phyloP scores from a whole-genome alignment of 2,888 invertebrate species.

The Eretmocerus hayati region DNA sequence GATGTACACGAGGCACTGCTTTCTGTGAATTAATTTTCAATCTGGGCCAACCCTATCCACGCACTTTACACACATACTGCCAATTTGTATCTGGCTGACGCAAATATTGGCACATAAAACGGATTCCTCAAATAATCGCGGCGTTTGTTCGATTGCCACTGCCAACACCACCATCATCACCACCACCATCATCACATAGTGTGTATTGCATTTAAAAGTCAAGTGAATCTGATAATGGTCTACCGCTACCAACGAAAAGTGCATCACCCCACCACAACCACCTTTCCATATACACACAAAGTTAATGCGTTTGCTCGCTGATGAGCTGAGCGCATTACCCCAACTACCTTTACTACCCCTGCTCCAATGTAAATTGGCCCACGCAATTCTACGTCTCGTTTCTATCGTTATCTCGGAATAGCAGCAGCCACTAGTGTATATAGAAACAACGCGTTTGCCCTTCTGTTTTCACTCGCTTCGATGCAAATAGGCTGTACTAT shows the following conservation, averaged over 20 bases:
- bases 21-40: no score
- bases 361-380: no score
- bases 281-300: no score
- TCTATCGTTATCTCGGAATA: background rate
- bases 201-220: conserved; percentile 1
- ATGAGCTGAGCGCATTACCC: conserved; percentile 14
- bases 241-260: conserved; percentile 2
- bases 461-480: conserved; percentile 2
- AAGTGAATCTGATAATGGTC: conserved; percentile 10
- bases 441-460: background rate
- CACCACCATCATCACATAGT: no score
- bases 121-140: conserved; percentile 1
- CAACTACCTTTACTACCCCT: conserved; percentile 7
- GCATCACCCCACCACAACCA: conserved; percentile 5
- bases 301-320: conserved; percentile 8
- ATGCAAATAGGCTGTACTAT: conserved; percentile 11
- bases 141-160: background rate
- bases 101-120: conserved; percentile 4
- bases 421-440: background rate
- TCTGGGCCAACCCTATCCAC: no score
- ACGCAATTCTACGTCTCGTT: no score
- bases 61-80: no score
- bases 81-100: no score
- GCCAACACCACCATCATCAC: no score
- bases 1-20: no score